A percentile compares a stretch with the other conserved stretches of the same genome.
These are phyloP conservation scores for Erebia palarica DNA, from an alignment of 2,888 invertebrate genomes.

Conservation along the genomic window DNA sequence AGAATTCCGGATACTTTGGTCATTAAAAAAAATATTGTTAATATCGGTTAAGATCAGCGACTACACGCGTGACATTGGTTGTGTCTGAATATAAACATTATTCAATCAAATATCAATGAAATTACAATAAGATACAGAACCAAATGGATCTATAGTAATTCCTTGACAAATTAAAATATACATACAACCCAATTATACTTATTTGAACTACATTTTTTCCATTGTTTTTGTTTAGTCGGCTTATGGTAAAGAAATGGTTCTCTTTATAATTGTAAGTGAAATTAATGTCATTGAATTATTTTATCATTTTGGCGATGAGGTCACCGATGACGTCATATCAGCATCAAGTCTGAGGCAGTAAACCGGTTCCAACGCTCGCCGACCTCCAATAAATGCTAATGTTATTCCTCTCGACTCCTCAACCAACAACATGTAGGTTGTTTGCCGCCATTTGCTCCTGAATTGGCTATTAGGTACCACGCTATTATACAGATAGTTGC, in stretches of 20 bases:
- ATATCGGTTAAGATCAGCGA: no score
- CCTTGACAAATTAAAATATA: no score
- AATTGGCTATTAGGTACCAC: slow-evolving; percentile 15
- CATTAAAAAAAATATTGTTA: no score
- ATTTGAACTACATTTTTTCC: not conserved
- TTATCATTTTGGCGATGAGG: slow-evolving; percentile 53
- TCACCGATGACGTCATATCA: slow-evolving; percentile 70
- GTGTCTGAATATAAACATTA: no score
- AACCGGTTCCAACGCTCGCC: slow-evolving; percentile 65
- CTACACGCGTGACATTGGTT: no score
- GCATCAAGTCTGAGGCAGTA: slow-evolving; percentile 54
- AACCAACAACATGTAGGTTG: slow-evolving; percentile 42
- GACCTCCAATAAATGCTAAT: slow-evolving; percentile 78
- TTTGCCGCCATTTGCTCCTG: slow-evolving; percentile 40
- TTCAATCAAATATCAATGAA: not conserved
- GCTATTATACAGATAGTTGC: slow-evolving; percentile 9
- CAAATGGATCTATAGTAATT: no score
- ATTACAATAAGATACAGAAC: not conserved
- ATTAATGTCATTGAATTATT: not conserved
- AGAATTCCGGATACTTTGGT: no score
- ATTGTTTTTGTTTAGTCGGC: not conserved
- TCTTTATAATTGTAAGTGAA: not conserved
- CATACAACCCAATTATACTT: not conserved
- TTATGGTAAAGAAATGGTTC: not conserved
- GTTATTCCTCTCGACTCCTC: slow-evolving; percentile 58